Evolutionary conservation across 2,888 invertebrate genomes (phyloP), one percentile per base, ranked within the genome.

Genomic region (Nineta flava): DNA sequence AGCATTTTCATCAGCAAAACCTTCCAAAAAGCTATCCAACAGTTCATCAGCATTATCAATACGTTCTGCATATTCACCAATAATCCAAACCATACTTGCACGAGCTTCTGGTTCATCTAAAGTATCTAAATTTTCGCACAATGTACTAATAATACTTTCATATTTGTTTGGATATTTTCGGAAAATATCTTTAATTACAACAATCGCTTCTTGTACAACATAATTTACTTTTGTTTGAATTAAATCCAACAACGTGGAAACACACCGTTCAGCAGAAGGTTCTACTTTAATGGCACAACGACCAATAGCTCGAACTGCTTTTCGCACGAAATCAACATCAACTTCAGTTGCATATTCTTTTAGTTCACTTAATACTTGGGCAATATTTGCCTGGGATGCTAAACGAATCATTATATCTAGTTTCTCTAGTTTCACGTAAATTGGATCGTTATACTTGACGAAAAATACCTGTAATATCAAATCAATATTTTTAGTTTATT

Each of bases 191-290:
- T 99, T 99, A 62, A 99, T 99, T 17, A 99, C 99, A 10, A 99
- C 99, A 54, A 99, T 96, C 1, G 99, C 99, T 65, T 99, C 99
- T 67, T 99, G 99, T 1, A 99, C 99, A 13, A 99, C 99, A 65
- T 99, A 99, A 74, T 99, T 99, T 16, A 92, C 97, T 73, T 99
- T 99, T 0, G 99, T 99, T 69, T 99, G 97, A 62, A 99, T 99
- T 50, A 99, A 76, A 66, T 99, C 99, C 17, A 99, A 71, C 9
- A 99, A 74, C 0, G 99, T 99, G 4, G 95, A 92, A 1, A 99
- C 99, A 67, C 99, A 99, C 44, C 95, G 79, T 66, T 99, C 99
- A 0, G 99, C 97, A 2, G 96, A 96, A 9, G 92, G 93, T 64
- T 99, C 99, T 52, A 87, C 79, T 75, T 96, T 96, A 62, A 99